These are phyloP conservation scores for Muschampia plurimacula DNA, from an alignment of 2,888 invertebrate species.

Conservation along the genomic window DNA sequence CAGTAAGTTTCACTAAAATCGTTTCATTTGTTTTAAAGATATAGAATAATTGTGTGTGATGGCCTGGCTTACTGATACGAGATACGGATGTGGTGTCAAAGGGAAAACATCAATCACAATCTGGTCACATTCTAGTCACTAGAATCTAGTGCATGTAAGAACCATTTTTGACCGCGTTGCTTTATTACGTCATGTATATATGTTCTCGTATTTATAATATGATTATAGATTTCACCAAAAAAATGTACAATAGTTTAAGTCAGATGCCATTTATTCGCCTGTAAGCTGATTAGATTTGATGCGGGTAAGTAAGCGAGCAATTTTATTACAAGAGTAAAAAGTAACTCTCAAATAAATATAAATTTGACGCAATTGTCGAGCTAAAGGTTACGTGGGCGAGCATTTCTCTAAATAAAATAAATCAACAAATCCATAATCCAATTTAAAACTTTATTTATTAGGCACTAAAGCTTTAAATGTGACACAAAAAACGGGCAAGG, in stretches of 20 bases:
- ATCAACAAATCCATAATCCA: not conserved
- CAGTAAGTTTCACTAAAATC: too few species aligned
- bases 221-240: not conserved
- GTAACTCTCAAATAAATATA: slow-evolving; percentile 6
- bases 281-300: slow-evolving; percentile 2
- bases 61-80: too few species aligned
- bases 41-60: too few species aligned
- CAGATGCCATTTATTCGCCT: not conserved
- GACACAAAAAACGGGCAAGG: not conserved
- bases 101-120: too few species aligned
- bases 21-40: too few species aligned
- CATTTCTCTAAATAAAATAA: slow-evolving; percentile 1
- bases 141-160: too few species aligned
- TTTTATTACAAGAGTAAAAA: not conserved
- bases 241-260: not conserved
- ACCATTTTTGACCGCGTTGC: too few species aligned
- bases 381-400: not conserved
- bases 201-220: not conserved
- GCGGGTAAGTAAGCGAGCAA: not conserved
- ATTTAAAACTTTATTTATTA: slow-evolving; percentile 3
- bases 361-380: not conserved
- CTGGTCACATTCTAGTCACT: too few species aligned
- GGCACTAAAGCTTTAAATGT: slow-evolving; percentile 3
- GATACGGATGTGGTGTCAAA: too few species aligned
- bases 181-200: too few species aligned